Conservation (phyloP, 2,888 invertebrate genomes). For the Himalopsyche japonica region DNA sequence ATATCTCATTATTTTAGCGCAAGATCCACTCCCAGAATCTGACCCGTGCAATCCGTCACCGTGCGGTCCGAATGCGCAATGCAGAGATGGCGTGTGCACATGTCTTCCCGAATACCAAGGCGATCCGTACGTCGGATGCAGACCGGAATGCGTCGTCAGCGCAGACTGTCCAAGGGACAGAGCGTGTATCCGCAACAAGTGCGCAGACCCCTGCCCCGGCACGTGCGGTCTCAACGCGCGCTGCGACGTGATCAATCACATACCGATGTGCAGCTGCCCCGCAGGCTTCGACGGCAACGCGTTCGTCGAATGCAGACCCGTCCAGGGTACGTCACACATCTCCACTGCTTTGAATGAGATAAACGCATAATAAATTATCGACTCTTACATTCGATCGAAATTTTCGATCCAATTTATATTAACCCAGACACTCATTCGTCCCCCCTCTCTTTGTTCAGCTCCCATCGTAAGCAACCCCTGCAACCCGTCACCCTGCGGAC, state of each 20-base stretch:
- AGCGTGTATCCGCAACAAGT: constrained; percentile 75
- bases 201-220: constrained; percentile 73
- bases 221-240: constrained; percentile 67
- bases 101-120: constrained; percentile 75
- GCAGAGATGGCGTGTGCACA: constrained; percentile 68
- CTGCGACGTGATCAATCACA: constrained; percentile 67
- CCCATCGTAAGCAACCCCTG: constrained; percentile 53
- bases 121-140: constrained; percentile 73
- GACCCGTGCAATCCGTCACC: constrained; percentile 77
- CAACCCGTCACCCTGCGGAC: constrained; percentile 67
- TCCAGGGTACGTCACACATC: constrained; percentile 21
- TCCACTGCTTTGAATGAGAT: not conserved
- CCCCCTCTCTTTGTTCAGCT: constrained; percentile 42
- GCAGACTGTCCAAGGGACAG: constrained; percentile 69
- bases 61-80: constrained; percentile 68
- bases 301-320: constrained; percentile 64
- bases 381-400: not conserved
- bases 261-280: constrained; percentile 69
- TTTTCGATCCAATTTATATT: not conserved
- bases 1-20: constrained; percentile 55
- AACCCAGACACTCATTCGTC: not conserved
- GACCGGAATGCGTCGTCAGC: constrained; percentile 78
- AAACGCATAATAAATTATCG: not conserved
- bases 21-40: constrained; percentile 45
- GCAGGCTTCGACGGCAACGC: constrained; percentile 70